Evolutionary conservation across 2,797 vertebrate genomes (phyloP).

Genomic region (Prionace glauca): DNA sequence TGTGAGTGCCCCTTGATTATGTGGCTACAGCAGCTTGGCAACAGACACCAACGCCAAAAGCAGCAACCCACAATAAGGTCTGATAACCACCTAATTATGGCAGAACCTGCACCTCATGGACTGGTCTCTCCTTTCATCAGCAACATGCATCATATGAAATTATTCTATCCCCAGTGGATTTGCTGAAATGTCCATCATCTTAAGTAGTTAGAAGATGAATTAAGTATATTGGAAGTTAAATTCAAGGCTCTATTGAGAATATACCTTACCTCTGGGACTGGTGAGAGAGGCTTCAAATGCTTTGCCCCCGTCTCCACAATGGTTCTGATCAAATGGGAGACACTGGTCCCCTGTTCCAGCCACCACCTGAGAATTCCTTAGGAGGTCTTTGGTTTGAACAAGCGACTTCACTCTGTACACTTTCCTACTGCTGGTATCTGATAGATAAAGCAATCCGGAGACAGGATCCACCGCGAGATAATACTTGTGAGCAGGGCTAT

Average conservation of each 20-base stretch:
- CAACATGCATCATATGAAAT: background rate
- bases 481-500: constrained; percentile 93
- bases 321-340: constrained; percentile 87
- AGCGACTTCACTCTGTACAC: constrained; percentile 87
- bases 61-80: background rate
- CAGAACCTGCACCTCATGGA: background rate
- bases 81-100: background rate
- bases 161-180: background rate
- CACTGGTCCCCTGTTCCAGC: constrained; percentile 96
- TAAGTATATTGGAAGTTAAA: background rate
- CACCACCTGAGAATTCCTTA: constrained; percentile 85
- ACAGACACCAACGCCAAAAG: background rate
- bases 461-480: constrained; percentile 92
- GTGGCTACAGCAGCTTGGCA: background rate
- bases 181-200: background rate
- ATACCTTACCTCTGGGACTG: constrained; percentile 81
- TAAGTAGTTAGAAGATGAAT: background rate
- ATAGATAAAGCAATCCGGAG: constrained; percentile 86
- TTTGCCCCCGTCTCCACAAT: constrained; percentile 89
- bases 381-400: constrained; percentile 80
- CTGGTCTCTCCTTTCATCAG: background rate
- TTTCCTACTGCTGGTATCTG: constrained; percentile 89
- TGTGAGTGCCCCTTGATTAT: background rate
- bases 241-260: background rate
- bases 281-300: constrained; percentile 86